Evolutionary conservation across 2,888 invertebrate species (phyloP).

Genomic region (Dorcus parallelipipedus): DNA sequence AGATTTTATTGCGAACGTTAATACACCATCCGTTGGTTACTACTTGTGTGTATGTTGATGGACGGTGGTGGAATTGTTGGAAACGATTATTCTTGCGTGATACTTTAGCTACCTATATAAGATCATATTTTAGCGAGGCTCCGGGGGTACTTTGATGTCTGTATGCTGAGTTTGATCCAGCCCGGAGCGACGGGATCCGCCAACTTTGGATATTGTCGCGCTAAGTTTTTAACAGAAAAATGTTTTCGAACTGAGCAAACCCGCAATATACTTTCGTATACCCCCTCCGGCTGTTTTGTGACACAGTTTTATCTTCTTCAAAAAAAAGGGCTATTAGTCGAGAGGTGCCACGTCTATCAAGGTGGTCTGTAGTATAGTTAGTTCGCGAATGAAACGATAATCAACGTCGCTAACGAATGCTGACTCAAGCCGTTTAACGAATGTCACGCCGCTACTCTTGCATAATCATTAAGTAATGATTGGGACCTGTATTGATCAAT

Average conservation of each 20-base stretch:
- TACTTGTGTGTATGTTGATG: background rate
- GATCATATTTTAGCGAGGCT: constrained; percentile 38
- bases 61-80: background rate
- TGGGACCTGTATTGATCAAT: constrained; percentile 39
- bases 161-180: constrained; percentile 34
- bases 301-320: constrained; percentile 33
- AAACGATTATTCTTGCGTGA: constrained; percentile 40
- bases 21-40: constrained; percentile 9
- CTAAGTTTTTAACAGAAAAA: constrained; percentile 39
- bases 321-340: constrained; percentile 17
- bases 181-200: constrained; percentile 32
- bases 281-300: constrained; percentile 31
- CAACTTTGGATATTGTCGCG: constrained; percentile 39
- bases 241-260: constrained; percentile 38
- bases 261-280: constrained; percentile 36
- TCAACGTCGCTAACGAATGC: constrained; percentile 37
- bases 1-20: constrained; percentile 15
- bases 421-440: constrained; percentile 39
- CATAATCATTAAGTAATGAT: constrained; percentile 45
- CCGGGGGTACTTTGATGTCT: constrained; percentile 37
- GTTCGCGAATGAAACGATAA: constrained; percentile 18
- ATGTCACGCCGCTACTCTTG: constrained; percentile 30
- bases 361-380: background rate
- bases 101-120: constrained; percentile 36
- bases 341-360: background rate